Evolutionary conservation across 2,888 invertebrate genomes (phyloP).

Genomic region (Sthenelais limicola): DNA sequence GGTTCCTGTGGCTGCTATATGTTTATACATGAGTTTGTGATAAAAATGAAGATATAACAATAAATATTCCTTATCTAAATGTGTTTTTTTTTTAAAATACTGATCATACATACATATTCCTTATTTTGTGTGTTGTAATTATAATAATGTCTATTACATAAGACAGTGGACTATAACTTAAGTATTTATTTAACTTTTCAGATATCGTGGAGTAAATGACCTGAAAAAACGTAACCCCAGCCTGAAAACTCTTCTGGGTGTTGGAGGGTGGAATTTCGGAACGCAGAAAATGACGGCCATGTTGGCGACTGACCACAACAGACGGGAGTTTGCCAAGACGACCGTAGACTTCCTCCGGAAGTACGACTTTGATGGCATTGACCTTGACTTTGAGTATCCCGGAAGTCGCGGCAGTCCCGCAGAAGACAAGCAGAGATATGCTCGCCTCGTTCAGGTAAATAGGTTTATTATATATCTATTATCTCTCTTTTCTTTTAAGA

Average conservation of each 20-base stretch:
- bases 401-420: constrained; percentile 65
- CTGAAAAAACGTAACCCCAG: constrained; percentile 78
- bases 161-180: no score
- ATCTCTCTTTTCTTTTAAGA: no score
- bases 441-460: constrained; percentile 57
- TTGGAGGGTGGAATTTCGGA: constrained; percentile 98
- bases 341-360: constrained; percentile 58
- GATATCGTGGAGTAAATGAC: constrained; percentile 84
- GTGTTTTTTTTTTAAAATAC: no score
- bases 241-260: constrained; percentile 85
- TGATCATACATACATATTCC: no score
- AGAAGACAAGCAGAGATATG: constrained; percentile 60
- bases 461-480: no score
- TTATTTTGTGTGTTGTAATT: no score
- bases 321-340: constrained; percentile 58
- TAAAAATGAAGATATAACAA: no score
- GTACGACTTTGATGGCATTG: constrained; percentile 85
- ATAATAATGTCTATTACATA: no score
- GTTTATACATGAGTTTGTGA: no score
- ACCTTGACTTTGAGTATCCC: constrained; percentile 96
- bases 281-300: constrained; percentile 75
- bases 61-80: no score
- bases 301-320: constrained; percentile 55
- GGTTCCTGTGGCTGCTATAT: no score
- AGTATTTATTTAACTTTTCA: constrained; percentile 41